Conservation (phyloP, 2,888 invertebrate genomes). For the Caenorhabditis virilis region DNA sequence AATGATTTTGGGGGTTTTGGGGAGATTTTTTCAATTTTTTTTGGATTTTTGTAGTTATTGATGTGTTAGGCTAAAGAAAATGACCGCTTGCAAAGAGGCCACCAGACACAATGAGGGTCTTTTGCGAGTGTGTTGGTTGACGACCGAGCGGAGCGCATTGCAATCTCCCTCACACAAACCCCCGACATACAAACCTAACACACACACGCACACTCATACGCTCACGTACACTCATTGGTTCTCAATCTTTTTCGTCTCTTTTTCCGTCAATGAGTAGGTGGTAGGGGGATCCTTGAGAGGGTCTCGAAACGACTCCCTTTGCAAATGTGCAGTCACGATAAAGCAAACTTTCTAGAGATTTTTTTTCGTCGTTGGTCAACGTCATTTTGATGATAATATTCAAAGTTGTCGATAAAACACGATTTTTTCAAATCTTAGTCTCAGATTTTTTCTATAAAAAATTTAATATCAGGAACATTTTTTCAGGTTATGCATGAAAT, state of each 20-base stretch:
- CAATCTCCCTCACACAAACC: too few species aligned
- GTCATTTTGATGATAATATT: neutral
- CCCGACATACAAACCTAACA: too few species aligned
- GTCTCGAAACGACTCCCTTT: neutral
- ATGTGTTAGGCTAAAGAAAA: neutral
- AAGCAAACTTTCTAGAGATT: too few species aligned
- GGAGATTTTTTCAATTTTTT: neutral
- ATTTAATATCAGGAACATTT: slow-evolving; percentile 1
- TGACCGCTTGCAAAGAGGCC: neutral
- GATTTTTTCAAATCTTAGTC: neutral
- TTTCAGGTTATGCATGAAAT: slow-evolving; percentile 35
- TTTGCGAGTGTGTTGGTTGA: neutral
- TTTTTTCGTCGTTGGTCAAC: too few species aligned
- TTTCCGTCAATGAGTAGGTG: too few species aligned
- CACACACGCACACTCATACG: too few species aligned
- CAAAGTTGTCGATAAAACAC: neutral
- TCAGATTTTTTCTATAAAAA: too few species aligned
- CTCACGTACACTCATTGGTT: too few species aligned
- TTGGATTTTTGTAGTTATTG: neutral
- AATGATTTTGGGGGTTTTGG: neutral
- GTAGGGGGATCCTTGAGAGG: neutral
- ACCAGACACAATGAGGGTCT: slow-evolving; percentile 5
- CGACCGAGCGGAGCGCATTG: neutral
- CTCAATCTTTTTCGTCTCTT: too few species aligned
- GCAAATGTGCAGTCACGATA: too few species aligned